phyloP scores from a whole-genome alignment of 2,113 vertebrate genomes.

The Microtus oregoni region DNA sequence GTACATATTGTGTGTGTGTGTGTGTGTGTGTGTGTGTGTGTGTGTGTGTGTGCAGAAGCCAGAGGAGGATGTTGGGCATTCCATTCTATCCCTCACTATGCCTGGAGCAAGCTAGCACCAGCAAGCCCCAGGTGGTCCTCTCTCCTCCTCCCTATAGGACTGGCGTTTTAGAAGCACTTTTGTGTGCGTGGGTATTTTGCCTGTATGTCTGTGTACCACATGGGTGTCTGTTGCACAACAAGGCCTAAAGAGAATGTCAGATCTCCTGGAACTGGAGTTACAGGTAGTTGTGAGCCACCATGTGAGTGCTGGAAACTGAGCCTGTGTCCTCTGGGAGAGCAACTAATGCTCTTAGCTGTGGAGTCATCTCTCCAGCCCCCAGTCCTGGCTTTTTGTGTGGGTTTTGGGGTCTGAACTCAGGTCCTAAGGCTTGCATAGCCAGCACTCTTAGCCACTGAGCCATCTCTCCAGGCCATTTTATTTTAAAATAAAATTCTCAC shows the following conservation, averaged over 20 bases:
- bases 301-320: not conserved
- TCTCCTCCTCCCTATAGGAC: not conserved
- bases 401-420: too few relatives aligned
- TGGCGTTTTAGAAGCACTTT: not conserved
- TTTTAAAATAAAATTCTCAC: not conserved
- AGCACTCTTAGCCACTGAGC: not conserved
- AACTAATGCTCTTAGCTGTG: not conserved
- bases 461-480: not conserved
- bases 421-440: not conserved
- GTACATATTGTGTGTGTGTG: not conserved
- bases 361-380: not conserved
- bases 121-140: not conserved
- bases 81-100: not conserved
- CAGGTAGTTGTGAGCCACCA: not conserved
- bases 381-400: not conserved
- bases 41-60: not conserved
- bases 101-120: not conserved
- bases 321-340: not conserved
- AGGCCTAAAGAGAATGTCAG: not conserved
- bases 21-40: not conserved
- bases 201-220: not conserved
- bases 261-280: not conserved
- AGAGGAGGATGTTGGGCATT: not conserved
- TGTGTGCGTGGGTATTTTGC: not conserved
- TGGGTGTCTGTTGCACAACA: too few relatives aligned